Percentiles rank a stretch among this genome's conserved stretches.
Evolutionary conservation across 2,888 invertebrate species (phyloP).

Genomic region (Drosophila cracens): DNA sequence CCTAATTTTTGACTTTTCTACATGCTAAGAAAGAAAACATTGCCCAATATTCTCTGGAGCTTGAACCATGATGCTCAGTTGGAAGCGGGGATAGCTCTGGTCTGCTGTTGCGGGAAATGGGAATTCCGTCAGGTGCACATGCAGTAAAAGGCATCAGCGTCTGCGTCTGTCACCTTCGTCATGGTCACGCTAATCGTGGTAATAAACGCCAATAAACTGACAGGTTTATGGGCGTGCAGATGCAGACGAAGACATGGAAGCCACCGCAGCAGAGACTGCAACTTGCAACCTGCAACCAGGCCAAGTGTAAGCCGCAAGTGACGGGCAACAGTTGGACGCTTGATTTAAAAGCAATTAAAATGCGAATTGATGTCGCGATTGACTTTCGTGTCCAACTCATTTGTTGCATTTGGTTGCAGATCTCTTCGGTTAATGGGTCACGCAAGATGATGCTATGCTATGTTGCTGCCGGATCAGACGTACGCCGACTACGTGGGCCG

Average conservation of each 20-base stretch:
- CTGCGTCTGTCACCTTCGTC: constrained; percentile 80
- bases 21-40: background rate
- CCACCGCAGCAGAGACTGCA: constrained; percentile 26
- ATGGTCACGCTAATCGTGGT: constrained; percentile 80
- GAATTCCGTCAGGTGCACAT: constrained; percentile 19
- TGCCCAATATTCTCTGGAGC: background rate
- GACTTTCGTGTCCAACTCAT: constrained; percentile 56
- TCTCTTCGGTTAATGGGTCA: constrained; percentile 60
- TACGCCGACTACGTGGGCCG: constrained; percentile 86
- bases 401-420: constrained; percentile 35
- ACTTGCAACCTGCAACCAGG: constrained; percentile 12
- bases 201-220: constrained; percentile 81
- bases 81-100: background rate
- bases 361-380: constrained; percentile 75
- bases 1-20: background rate
- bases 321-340: constrained; percentile 41
- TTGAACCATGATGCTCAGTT: background rate
- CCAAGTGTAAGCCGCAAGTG: constrained; percentile 3
- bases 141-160: constrained; percentile 79
- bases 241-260: constrained; percentile 56
- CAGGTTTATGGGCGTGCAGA: constrained; percentile 75
- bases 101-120: constrained; percentile 15
- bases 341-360: constrained; percentile 80
- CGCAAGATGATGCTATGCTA: constrained; percentile 76
- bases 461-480: constrained; percentile 92